These are phyloP conservation scores for Tursiops truncatus DNA, from an alignment of 2,113 vertebrate species.

Conservation along the genomic window DNA sequence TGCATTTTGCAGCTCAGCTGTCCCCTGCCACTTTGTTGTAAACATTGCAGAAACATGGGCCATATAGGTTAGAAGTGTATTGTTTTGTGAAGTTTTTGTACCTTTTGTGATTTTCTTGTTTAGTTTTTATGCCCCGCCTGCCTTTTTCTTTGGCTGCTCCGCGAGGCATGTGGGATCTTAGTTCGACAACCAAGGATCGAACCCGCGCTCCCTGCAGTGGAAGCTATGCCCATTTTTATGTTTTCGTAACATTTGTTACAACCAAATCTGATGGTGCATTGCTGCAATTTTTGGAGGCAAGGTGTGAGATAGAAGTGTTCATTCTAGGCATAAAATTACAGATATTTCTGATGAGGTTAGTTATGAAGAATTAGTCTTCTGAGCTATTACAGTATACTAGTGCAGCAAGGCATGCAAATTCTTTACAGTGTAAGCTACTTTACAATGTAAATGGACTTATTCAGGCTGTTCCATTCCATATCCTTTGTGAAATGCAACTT, in stretches of 20 bases:
- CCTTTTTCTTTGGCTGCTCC: neutral
- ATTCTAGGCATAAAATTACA: neutral
- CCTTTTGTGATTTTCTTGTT: neutral
- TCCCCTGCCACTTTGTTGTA: neutral
- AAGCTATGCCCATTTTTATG: neutral
- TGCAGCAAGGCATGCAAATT: neutral
- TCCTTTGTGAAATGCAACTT: neutral
- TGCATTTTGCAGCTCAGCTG: neutral
- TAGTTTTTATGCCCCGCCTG: neutral
- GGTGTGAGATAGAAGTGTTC: neutral
- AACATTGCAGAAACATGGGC: neutral
- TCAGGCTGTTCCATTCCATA: neutral
- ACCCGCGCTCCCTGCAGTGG: neutral
- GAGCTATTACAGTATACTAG: neutral
- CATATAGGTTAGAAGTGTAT: neutral
- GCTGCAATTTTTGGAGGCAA: neutral
- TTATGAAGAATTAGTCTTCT: neutral
- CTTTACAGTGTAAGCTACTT: neutral
- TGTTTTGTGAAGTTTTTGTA: conserved; percentile 19
- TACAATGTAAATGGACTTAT: neutral
- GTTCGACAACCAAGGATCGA: neutral
- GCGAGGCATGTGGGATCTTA: neutral
- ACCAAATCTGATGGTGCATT: neutral
- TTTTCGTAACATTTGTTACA: neutral
- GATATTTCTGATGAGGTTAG: neutral